phyloP scores from a whole-genome alignment of 2,888 invertebrate species.

The Oligia latruncula region DNA sequence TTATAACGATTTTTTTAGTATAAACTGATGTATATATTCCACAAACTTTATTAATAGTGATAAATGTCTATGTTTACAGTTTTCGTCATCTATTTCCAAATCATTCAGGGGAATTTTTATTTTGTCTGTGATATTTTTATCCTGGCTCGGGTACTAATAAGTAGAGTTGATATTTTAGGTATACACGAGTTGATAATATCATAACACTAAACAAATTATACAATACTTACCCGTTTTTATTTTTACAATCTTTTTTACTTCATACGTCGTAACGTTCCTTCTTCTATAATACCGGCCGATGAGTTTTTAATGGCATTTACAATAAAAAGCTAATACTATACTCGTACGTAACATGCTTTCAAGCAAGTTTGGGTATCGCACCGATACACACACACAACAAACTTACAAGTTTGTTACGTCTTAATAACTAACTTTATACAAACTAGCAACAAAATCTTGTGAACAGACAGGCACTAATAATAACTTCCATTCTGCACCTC shows the following conservation, averaged over 20 bases:
- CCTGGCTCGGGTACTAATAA: background rate
- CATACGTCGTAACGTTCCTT: background rate
- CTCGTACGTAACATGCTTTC: background rate
- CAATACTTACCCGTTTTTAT: background rate
- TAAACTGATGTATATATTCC: background rate
- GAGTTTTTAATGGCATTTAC: background rate
- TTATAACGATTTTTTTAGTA: too few species aligned
- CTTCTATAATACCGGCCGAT: background rate
- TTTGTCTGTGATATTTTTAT: background rate
- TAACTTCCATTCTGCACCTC: background rate
- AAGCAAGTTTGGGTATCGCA: background rate
- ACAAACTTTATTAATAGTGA: background rate
- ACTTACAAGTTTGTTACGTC: background rate
- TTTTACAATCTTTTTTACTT: background rate
- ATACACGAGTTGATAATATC: background rate
- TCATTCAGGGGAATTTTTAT: constrained; percentile 16
- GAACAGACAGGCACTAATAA: background rate
- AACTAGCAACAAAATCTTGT: background rate
- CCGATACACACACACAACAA: background rate
- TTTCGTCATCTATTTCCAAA: constrained; percentile 22
- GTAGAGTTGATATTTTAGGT: background rate
- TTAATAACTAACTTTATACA: background rate
- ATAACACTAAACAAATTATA: background rate
- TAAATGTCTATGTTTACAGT: constrained; percentile 41
- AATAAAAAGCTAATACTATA: background rate